Evolutionary conservation across 2,888 invertebrate species (phyloP), one percentile per base, ranked within the genome.

Genomic region (Liopterus haemorrhoidalis): DNA sequence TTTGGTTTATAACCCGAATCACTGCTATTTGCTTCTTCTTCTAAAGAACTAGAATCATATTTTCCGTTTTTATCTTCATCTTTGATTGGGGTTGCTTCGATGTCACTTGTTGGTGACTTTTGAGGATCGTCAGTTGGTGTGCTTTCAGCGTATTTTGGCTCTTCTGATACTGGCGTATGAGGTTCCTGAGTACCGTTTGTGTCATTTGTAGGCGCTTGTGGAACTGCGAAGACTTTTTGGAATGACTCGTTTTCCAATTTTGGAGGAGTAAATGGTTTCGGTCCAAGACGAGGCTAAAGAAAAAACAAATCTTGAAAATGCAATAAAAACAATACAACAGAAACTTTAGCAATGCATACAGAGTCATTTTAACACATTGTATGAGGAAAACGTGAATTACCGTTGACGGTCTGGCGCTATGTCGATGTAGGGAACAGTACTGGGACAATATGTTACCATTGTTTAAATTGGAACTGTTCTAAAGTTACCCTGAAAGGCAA

Each of bases 231-330:
- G 16, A 87, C 85, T 62, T 85, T 85, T 63, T 85, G 85, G 59
- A 87, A 86, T 0, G 81, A 82, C 58, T 86, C 84, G 56, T 84
- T 82, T 44, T 82, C 84, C 47, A 78, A 74, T 3, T 82, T 75
- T 21, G 85, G 81, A 28, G 86, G 82, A 5, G 87, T 85, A 65
- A 89, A 89, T 18, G 88, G 88, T 64, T 88, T 89, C 25, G 89
- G 89, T 2, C 89, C 89, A 33, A 89, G 74, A 16, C 88, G 80
- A 31, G 88, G 88, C 89, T 89, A 70, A 35, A 63, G 64, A 56
- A 59, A 52, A 49, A 42, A 39, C 30, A 33, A 35, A 42, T 41
- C 38, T 48, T 33, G 39, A 22, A 46, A 35, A 33, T 20, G n/a
- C 27, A 28, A 25, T 20, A 41, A 25, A 11, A 44, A 48, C 42